A percentile compares a stretch with the other conserved stretches of the same genome.
Evolutionary conservation across 2,888 invertebrate species (phyloP).

Genomic region (Drosophila colorata): DNA sequence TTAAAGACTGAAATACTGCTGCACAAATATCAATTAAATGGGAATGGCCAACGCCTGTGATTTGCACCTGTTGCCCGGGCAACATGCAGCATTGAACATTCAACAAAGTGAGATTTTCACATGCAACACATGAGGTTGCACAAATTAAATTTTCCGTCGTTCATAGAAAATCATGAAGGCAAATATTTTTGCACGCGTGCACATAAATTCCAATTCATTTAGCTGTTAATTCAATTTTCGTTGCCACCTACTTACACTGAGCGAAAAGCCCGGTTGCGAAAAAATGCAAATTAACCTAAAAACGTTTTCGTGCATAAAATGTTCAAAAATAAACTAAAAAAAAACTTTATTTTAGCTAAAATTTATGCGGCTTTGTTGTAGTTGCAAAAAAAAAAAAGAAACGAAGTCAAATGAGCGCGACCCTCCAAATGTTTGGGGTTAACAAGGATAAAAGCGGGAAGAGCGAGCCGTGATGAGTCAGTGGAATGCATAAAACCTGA

Average conservation of each 20-base stretch:
- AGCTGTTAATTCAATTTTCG: slow-evolving; percentile 52
- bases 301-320: slow-evolving; percentile 76
- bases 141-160: slow-evolving; percentile 15
- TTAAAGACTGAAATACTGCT: background rate
- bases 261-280: slow-evolving; percentile 25
- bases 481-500: slow-evolving; percentile 52
- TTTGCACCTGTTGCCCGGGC: slow-evolving; percentile 46
- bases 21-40: background rate
- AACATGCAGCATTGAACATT: slow-evolving; percentile 23
- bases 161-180: slow-evolving; percentile 24
- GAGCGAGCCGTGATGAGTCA: background rate
- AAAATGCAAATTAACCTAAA: slow-evolving; percentile 71
- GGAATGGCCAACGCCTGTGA: background rate
- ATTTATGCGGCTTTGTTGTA: slow-evolving; percentile 67
- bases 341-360: slow-evolving; percentile 55
- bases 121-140: slow-evolving; percentile 25
- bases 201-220: slow-evolving; percentile 62
- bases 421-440: slow-evolving; percentile 1
- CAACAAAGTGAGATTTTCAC: background rate
- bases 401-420: slow-evolving; percentile 44
- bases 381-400: slow-evolving; percentile 26
- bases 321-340: slow-evolving; percentile 40
- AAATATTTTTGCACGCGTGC: slow-evolving; percentile 45
- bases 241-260: slow-evolving; percentile 27
- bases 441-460: background rate